Evolutionary conservation across 2,113 vertebrate species (phyloP).

Genomic region (Hemiprocne comata): DNA sequence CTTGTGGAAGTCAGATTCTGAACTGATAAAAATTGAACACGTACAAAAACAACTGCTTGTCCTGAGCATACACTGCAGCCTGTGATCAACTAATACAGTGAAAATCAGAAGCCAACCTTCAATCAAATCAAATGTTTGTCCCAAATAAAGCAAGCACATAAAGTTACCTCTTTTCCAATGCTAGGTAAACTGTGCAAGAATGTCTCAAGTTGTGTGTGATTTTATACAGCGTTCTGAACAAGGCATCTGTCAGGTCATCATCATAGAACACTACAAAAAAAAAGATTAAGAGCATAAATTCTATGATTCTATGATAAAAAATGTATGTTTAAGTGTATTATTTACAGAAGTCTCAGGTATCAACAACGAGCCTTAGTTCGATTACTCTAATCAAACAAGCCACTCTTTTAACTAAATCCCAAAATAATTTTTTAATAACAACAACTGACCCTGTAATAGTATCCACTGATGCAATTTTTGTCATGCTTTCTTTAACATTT

Average conservation of each 20-base stretch:
- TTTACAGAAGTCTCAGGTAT: background rate
- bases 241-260: conserved; percentile 87
- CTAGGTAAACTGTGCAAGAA: conserved; percentile 80
- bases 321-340: background rate
- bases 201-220: conserved; percentile 79
- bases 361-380: background rate
- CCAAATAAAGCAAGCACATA: background rate
- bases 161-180: conserved; percentile 88
- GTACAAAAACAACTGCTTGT: background rate
- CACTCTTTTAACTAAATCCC: background rate
- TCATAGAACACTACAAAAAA: conserved; percentile 88
- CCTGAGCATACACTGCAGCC: background rate
- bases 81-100: background rate
- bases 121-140: background rate
- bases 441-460: background rate
- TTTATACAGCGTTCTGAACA: conserved; percentile 84
- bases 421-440: background rate
- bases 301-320: too few species aligned
- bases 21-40: background rate
- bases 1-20: background rate
- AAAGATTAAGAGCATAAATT: background rate
- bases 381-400: background rate
- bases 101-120: background rate
- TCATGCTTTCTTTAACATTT: background rate
- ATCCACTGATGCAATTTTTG: background rate